These are phyloP conservation scores for Polydrusus pterygomalis DNA, from an alignment of 2,888 invertebrate species.

Conservation along the genomic window DNA sequence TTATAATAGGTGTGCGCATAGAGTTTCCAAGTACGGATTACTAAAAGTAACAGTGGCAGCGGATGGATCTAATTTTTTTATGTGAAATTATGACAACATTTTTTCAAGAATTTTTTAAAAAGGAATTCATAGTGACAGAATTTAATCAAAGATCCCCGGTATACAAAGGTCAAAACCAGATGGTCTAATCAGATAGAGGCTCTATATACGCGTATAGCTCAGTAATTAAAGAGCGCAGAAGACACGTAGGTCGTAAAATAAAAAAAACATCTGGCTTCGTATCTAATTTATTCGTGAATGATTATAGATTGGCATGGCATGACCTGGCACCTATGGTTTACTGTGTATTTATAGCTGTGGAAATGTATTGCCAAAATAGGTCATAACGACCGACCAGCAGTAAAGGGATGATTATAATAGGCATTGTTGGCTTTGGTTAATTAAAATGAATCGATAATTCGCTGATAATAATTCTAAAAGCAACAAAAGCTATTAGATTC, in stretches of 20 bases:
- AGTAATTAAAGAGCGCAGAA: constrained; percentile 42
- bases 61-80: no score
- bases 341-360: constrained; percentile 21
- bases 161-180: constrained; percentile 42
- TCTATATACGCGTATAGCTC: constrained; percentile 14
- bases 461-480: not conserved
- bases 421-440: constrained; percentile 6
- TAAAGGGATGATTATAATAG: constrained; percentile 12
- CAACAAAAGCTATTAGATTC: no score
- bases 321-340: constrained; percentile 28
- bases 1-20: no score
- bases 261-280: constrained; percentile 41
- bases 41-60: no score
- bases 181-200: constrained; percentile 47
- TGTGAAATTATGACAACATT: no score
- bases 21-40: no score
- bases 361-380: constrained; percentile 26
- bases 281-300: constrained; percentile 43
- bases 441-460: constrained; percentile 14
- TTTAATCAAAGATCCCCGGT: not conserved
- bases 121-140: no score
- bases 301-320: constrained; percentile 45
- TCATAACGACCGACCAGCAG: constrained; percentile 3
- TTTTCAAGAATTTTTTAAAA: no score
- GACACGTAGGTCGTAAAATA: constrained; percentile 45